phyloP scores from a whole-genome alignment of 2,797 vertebrate species.

The Mus caroli region DNA sequence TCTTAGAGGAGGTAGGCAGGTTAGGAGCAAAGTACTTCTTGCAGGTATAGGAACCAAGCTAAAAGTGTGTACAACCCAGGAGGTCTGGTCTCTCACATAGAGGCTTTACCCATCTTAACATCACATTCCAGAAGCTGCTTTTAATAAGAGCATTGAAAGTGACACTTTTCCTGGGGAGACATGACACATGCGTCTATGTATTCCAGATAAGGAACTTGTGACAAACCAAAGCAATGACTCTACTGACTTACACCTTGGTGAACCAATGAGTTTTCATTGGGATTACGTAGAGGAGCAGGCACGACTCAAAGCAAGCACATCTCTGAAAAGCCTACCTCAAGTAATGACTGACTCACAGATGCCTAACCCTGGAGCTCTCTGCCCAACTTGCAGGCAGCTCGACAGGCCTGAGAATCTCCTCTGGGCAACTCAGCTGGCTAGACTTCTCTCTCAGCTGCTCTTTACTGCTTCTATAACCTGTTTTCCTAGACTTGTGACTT shows the following conservation, averaged over 20 bases:
- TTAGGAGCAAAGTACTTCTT: neutral
- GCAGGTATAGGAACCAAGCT: neutral
- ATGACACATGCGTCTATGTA: neutral
- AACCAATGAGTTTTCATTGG: neutral
- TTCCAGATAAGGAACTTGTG: neutral
- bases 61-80: neutral
- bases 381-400: neutral
- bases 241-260: neutral
- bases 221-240: neutral
- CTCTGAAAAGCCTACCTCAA: neutral
- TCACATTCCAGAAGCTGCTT: neutral
- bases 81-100: neutral
- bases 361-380: too few species aligned
- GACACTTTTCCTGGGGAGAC: neutral
- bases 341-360: neutral
- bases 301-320: neutral
- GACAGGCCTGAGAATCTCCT: neutral
- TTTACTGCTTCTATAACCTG: neutral
- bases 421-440: too few species aligned
- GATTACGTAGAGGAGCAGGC: neutral
- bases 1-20: neutral
- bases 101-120: neutral
- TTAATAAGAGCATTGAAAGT: neutral
- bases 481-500: neutral
- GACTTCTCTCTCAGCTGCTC: neutral